These are phyloP conservation scores for Orgyia antiqua DNA, from an alignment of 2,888 invertebrate genomes.

Conservation along the genomic window DNA sequence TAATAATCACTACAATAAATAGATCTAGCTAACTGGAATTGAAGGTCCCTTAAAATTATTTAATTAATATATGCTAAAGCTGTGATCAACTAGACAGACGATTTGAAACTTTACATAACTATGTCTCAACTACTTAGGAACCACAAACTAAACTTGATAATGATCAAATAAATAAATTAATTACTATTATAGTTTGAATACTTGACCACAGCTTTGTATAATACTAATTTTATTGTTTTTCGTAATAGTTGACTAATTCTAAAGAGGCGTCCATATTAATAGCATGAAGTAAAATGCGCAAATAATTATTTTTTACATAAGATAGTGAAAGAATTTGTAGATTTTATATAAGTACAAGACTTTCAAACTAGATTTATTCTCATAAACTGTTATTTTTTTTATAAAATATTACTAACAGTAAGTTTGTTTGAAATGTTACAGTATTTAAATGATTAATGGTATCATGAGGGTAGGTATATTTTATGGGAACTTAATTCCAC, in stretches of 20 bases:
- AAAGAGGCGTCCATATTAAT: conserved; percentile 73
- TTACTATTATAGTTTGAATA: conserved; percentile 43
- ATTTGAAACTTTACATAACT: conserved; percentile 7
- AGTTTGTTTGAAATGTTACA: conserved; percentile 49
- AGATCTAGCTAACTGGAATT: conserved; percentile 77
- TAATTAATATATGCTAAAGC: conserved; percentile 66
- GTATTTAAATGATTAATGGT: conserved; percentile 52
- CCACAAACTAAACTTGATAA: conserved; percentile 23
- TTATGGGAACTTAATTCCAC: conserved; percentile 76
- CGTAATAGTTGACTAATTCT: conserved; percentile 71
- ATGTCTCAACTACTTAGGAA: conserved; percentile 17
- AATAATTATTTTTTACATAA: conserved; percentile 69
- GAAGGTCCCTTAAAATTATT: conserved; percentile 78
- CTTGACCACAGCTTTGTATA: conserved; percentile 69
- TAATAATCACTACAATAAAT: conserved; percentile 72
- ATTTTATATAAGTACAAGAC: conserved; percentile 44
- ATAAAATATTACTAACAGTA: conserved; percentile 45
- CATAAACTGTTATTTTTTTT: conserved; percentile 47
- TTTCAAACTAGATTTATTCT: conserved; percentile 57
- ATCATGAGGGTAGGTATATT: conserved; percentile 35
- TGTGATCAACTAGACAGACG: conserved; percentile 64
- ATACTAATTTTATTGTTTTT: conserved; percentile 72
- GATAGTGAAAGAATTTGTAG: conserved; percentile 57
- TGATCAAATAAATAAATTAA: conserved; percentile 22
- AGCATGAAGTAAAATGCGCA: conserved; percentile 71